A percentile compares a stretch with the other conserved stretches of the same genome.
phyloP scores from a whole-genome alignment of 2,888 invertebrate species.

The Sabatieria punctata region DNA sequence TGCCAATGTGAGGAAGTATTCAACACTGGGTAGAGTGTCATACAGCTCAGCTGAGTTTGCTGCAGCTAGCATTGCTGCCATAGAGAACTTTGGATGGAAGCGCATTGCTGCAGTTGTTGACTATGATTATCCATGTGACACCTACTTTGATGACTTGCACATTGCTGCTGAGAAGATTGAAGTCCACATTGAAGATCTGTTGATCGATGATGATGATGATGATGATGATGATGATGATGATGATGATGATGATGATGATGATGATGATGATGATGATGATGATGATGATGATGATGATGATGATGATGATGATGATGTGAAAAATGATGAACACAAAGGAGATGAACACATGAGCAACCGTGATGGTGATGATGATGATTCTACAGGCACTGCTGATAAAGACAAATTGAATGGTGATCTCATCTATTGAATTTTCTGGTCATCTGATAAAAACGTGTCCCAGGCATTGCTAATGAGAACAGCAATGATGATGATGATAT shows the following conservation, averaged over 20 bases:
- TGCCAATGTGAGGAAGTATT: too few relatives aligned
- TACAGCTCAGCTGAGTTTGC: too few relatives aligned
- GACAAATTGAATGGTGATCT: too few relatives aligned
- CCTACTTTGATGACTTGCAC: neutral
- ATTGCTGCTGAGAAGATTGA: conserved; percentile 2
- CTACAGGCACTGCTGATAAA: neutral
- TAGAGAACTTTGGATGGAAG: too few relatives aligned
- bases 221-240: conserved; percentile 8
- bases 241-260: conserved; percentile 8
- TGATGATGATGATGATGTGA: conserved; percentile 7
- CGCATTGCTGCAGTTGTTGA: conserved; percentile 4
- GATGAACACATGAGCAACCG: neutral
- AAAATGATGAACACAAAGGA: conserved; percentile 3
- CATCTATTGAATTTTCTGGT: too few relatives aligned
- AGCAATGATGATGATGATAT: too few relatives aligned
- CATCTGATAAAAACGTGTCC: too few relatives aligned
- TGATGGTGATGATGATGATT: conserved; percentile 7
- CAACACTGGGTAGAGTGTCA: too few relatives aligned
- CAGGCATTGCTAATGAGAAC: too few relatives aligned
- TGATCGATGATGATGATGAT: conserved; percentile 6
- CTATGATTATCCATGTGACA: conserved; percentile 1
- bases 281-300: conserved; percentile 8
- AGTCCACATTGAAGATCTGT: conserved; percentile 1
- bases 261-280: conserved; percentile 8
- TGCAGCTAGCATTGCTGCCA: too few relatives aligned